phyloP scores from a whole-genome alignment of 2,797 vertebrate species.

The Thamnophis elegans region DNA sequence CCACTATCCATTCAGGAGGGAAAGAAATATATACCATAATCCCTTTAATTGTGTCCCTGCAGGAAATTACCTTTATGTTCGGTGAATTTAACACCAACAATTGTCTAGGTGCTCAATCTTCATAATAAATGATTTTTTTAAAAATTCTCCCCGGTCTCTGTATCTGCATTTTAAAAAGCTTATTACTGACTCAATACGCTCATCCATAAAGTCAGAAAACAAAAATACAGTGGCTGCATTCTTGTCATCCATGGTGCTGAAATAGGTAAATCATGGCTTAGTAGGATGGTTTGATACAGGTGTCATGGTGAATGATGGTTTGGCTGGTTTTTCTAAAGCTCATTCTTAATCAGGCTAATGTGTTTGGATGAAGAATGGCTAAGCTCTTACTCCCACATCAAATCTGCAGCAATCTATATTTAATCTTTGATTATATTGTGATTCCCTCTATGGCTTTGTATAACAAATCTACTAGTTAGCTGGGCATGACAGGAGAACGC shows the following conservation, averaged over 20 bases:
- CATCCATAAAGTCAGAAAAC: neutral
- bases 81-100: neutral
- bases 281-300: neutral
- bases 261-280: neutral
- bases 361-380: conserved; percentile 60
- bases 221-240: neutral
- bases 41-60: neutral
- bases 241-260: neutral
- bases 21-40: neutral
- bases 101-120: neutral
- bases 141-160: neutral
- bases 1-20: neutral
- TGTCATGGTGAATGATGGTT: neutral
- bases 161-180: neutral
- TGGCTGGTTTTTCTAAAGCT: neutral
- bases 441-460: conserved; percentile 70
- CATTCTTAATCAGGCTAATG: neutral
- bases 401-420: conserved; percentile 70
- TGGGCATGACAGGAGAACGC: conserved; percentile 54
- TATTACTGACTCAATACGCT: neutral
- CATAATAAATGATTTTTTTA: neutral
- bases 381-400: conserved; percentile 66
- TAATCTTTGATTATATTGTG: conserved; percentile 65
- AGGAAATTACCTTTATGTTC: neutral
- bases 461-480: conserved; percentile 60